These are phyloP conservation scores for Diceros bicornis DNA, from an alignment of 2,797 vertebrate genomes.

Conservation along the genomic window DNA sequence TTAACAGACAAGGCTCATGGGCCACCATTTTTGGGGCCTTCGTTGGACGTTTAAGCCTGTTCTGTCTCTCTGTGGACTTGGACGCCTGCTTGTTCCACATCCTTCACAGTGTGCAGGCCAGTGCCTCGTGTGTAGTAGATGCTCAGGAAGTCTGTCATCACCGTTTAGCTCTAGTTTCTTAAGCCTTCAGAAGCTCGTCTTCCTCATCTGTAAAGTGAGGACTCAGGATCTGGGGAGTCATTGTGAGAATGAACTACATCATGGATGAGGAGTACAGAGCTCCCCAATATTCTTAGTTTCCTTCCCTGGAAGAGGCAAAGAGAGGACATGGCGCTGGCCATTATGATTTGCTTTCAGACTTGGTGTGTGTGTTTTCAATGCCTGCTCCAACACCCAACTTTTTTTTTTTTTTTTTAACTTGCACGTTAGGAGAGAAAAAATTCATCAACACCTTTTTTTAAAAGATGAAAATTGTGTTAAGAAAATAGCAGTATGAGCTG, in stretches of 20 bases:
- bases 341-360: neutral
- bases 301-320: neutral
- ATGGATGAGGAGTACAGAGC: accelerated
- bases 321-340: accelerated
- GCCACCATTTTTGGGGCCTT: neutral
- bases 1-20: neutral
- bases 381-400: neutral
- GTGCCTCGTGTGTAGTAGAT: neutral
- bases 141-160: neutral
- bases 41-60: neutral
- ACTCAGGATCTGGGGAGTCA: accelerated
- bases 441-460: neutral
- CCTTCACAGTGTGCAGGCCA: too few species aligned
- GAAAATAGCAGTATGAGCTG: neutral
- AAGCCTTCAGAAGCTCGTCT: neutral
- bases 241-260: neutral
- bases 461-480: slow-evolving; percentile 54
- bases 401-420: slow-evolving; percentile 24
- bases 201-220: neutral
- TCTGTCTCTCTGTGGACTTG: neutral
- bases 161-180: neutral
- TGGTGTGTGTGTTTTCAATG: neutral
- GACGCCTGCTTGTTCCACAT: accelerated
- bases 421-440: neutral
- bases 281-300: neutral